Evolutionary conservation across 2,888 invertebrate genomes (phyloP), one percentile per base, ranked within the genome.

Genomic region (Morinoia aosen): DNA sequence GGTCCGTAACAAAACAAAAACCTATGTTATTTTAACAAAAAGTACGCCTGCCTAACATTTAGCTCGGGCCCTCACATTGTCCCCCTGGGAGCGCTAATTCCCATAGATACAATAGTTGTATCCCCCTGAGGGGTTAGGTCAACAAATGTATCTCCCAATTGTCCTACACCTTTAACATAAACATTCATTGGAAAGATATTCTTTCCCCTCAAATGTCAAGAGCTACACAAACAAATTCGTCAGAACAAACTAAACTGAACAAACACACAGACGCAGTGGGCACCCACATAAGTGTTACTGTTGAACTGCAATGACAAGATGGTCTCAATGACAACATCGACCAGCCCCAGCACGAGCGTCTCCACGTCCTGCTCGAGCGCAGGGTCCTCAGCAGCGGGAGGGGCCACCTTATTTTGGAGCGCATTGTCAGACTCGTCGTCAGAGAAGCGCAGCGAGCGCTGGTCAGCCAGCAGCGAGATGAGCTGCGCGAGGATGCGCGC

Each of bases 401-500:
- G 25, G 76, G 3, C 33, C 2, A 0, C 25, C 76, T 16, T 10
- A 8, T 12, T 61, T 16, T 12, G 19, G 61, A 19, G 16, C 93
- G 56, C 56, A 12, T 57, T 57, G 58, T 25, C 33, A 0, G 64
- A 33, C n/a, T 48, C 61, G 48, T n/a, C 64, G 95, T 95, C 64
- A 40, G 58, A 40, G 61, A 40, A 58, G 0, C 57, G 93, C 93
- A 57, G 93, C n/a, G 93, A 93, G 11, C 93, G 93, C 93, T 93
- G 93, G 93, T 93, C 93, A 0, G 95, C 64, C 58, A 95, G 61
- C 95, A 95, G 95, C 14, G 95, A 64, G 40, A 99, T 98, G 61
- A 99, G 98, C 97, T 99, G 99, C 0, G 98, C 98, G 19, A 99
- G 97, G 97, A 99, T 99, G 96, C 98, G 98, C 0, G 99, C 98